Conservation (phyloP, 2,797 vertebrate genomes). For the Notoglanidium macrostoma region DNA sequence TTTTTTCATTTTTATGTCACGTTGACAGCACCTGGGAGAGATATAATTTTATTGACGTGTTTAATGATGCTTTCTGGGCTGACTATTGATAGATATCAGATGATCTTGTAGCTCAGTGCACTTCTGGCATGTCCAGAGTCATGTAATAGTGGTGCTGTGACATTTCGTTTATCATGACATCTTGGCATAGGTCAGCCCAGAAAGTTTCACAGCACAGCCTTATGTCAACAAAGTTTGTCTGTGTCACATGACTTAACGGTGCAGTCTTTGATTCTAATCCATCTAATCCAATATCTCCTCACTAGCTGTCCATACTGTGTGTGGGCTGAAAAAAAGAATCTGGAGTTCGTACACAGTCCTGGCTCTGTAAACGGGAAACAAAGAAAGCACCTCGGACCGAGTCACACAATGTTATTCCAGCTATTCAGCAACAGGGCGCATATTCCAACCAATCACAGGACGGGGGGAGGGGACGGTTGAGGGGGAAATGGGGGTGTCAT, state of each 20-base stretch:
- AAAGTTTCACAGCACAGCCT: neutral
- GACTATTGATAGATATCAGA: neutral
- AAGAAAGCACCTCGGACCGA: too few relatives aligned
- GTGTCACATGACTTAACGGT: neutral
- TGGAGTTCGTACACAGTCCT: too few relatives aligned
- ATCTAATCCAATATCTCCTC: too few relatives aligned
- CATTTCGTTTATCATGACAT: neutral
- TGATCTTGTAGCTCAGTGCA: neutral
- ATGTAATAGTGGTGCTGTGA: neutral
- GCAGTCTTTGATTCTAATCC: too few relatives aligned
- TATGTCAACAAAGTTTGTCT: neutral
- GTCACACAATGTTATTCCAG: too few relatives aligned
- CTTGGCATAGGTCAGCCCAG: neutral
- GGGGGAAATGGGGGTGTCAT: too few relatives aligned
- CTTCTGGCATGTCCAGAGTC: neutral
- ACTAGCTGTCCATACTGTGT: too few relatives aligned
- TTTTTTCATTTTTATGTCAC: neutral
- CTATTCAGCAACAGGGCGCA: too few relatives aligned
- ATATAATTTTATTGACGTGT: neutral
- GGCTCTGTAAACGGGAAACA: too few relatives aligned
- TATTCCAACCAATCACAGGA: too few relatives aligned
- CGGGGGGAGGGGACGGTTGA: too few relatives aligned
- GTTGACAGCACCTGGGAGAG: neutral
- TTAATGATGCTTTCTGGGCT: neutral
- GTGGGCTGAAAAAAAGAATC: too few relatives aligned